Base-by-base conservation (phyloP, 2,888 invertebrate genomes). In the Thelaira solivaga region DNA sequence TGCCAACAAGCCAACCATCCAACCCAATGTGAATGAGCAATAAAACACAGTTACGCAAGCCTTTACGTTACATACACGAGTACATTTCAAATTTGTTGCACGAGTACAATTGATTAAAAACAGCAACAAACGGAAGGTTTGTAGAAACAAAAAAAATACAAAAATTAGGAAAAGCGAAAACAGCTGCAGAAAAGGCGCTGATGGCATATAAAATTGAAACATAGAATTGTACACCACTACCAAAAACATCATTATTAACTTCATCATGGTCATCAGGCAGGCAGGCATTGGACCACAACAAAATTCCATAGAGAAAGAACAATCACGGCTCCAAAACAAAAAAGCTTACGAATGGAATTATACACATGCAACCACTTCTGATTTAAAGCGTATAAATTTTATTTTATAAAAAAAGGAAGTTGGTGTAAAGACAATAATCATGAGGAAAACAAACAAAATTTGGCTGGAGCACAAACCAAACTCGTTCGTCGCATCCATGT, bases 121-220 rank as follows among this genome's bases (percentile, higher is more conserved):
- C 22, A 55, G 43, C 11, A 45, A 57, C 24, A 31, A 57, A 67
- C 39, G 10, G 2, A 64, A 29, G 18, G 24, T 34, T 34, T 26
- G 43, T 16, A 26, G 20, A 34, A 7, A 31, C 16, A 57, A 61
- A 29, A 6, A 36, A 18, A 49, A 16, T 24, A n/a, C n/a, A n/a
- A n/a, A n/a, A n/a, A n/a, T n/a, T n/a, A n/a, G n/a, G n/a, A 51
- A 59, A 53, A 45, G 45, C 49, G 49, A 67, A 72, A 71, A 67
- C 61, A 72, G 72, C 76, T 71, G 71, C 76, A 65, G 34, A 43
- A 62, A 49, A 71, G 57, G 69, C 55, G 62, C 49, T 76, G 64
- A 71, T 59, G 62, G 57, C 59, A 59, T 51, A 69, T 51, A 29
- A 64, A 64, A 64, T 57, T 36, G 24, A 59, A 59, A 51, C 20